Evolutionary conservation across 1,140 invertebrate genomes (phyloP).

Genomic region (Trichogramma pretiosum): DNA sequence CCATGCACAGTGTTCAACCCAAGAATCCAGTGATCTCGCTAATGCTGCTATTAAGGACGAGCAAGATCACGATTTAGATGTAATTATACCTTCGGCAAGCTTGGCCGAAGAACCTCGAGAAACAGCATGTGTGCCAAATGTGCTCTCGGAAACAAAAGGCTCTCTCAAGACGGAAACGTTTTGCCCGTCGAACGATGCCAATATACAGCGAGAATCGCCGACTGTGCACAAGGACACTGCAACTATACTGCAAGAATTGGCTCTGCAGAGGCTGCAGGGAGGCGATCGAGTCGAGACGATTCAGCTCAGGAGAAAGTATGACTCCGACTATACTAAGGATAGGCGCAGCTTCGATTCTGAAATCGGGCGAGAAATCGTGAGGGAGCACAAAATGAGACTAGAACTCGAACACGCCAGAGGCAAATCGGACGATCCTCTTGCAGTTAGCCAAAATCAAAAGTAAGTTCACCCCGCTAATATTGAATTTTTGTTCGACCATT

Average conservation of each 20-base stretch:
- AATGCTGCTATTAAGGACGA: background rate
- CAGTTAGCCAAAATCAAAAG: conserved; percentile 9
- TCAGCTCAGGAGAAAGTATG: conserved; percentile 26
- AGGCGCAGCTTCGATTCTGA: conserved; percentile 48
- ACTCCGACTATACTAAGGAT: conserved; percentile 29
- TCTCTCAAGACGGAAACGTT: background rate
- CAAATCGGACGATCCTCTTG: conserved; percentile 30
- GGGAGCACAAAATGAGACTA: conserved; percentile 45
- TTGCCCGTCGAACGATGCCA: background rate
- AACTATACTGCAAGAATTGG: conserved; percentile 37
- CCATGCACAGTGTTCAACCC: background rate
- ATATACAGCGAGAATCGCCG: conserved; percentile 27
- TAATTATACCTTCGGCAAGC: conserved; percentile 36
- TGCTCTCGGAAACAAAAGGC: conserved; percentile 26
- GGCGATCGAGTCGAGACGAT: conserved; percentile 21
- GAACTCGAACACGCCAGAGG: conserved; percentile 41
- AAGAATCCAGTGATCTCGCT: conserved; percentile 1
- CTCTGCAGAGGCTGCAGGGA: conserved; percentile 36
- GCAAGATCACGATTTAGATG: conserved; percentile 26
- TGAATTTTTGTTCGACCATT: background rate
- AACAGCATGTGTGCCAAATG: conserved; percentile 36
- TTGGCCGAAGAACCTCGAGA: conserved; percentile 37
- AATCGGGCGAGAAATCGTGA: conserved; percentile 46
- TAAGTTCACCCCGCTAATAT: conserved; percentile 1
- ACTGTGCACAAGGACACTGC: conserved; percentile 38